These are phyloP conservation scores for Melieria omissa DNA, from an alignment of 2,888 invertebrate species.

Conservation along the genomic window DNA sequence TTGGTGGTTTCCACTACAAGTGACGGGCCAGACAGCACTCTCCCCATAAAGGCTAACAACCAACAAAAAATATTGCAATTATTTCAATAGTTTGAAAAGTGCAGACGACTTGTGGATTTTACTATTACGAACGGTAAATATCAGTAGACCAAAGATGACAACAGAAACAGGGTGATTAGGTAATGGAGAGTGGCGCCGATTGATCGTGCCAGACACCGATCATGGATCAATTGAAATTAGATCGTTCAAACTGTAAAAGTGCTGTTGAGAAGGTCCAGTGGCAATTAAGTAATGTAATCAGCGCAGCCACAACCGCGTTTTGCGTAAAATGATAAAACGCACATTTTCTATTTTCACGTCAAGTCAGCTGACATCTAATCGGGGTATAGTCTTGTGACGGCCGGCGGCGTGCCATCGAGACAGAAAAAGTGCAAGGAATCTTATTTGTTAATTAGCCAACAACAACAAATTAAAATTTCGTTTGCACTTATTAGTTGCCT, in stretches of 20 bases:
- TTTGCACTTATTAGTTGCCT: neutral
- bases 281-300: too few species aligned
- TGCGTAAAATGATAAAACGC: too few species aligned
- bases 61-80: conserved; percentile 3
- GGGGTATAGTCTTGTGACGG: conserved; percentile 33
- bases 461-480: neutral
- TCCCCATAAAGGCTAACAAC: too few species aligned
- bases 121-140: conserved; percentile 34
- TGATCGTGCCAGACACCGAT: too few species aligned
- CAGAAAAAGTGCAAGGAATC: neutral
- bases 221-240: too few species aligned
- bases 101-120: conserved; percentile 8
- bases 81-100: conserved; percentile 7
- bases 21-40: too few species aligned
- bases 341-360: too few species aligned
- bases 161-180: conserved; percentile 14
- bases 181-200: conserved; percentile 4
- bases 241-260: too few species aligned
- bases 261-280: too few species aligned
- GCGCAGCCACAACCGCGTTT: too few species aligned
- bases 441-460: neutral
- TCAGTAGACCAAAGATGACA: neutral
- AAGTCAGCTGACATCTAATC: conserved; percentile 37
- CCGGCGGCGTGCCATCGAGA: neutral
- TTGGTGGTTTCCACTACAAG: conserved; percentile 1